phyloP scores from a whole-genome alignment of 2,888 invertebrate genomes.

The Caenorhabditis plicata region DNA sequence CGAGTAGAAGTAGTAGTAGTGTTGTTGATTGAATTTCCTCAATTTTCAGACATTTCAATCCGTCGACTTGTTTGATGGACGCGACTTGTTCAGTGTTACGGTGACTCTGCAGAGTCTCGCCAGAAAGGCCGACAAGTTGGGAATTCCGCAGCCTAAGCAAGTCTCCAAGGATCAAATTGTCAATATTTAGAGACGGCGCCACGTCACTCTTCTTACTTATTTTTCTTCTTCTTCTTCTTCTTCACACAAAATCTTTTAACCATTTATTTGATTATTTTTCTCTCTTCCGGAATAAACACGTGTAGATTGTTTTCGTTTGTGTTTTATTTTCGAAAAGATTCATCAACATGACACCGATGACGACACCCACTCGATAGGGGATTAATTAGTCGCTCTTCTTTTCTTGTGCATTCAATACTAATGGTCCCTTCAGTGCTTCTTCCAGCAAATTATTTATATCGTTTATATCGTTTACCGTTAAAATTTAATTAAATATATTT shows the following conservation, averaged over 20 bases:
- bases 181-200: constrained; percentile 27
- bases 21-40: not conserved
- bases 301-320: not conserved
- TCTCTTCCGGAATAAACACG: not conserved
- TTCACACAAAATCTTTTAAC: too few species aligned
- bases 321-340: too few species aligned
- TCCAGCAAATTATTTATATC: too few species aligned
- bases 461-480: too few species aligned
- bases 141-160: constrained; percentile 52
- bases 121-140: constrained; percentile 46
- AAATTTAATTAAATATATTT: too few species aligned
- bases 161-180: constrained; percentile 56
- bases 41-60: constrained; percentile 81
- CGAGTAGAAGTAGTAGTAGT: not conserved
- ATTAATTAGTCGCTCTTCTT: too few species aligned
- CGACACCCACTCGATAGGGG: too few species aligned
- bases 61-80: constrained; percentile 92
- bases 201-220: not conserved
- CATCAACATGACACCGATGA: too few species aligned
- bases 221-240: not conserved
- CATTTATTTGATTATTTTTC: not conserved
- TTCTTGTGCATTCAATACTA: too few species aligned
- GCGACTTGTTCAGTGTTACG: constrained; percentile 86
- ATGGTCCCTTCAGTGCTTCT: too few species aligned
- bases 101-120: constrained; percentile 60